These are phyloP conservation scores for Alligator mississippiensis DNA, from an alignment of 2,113 vertebrate species.

Conservation along the genomic window DNA sequence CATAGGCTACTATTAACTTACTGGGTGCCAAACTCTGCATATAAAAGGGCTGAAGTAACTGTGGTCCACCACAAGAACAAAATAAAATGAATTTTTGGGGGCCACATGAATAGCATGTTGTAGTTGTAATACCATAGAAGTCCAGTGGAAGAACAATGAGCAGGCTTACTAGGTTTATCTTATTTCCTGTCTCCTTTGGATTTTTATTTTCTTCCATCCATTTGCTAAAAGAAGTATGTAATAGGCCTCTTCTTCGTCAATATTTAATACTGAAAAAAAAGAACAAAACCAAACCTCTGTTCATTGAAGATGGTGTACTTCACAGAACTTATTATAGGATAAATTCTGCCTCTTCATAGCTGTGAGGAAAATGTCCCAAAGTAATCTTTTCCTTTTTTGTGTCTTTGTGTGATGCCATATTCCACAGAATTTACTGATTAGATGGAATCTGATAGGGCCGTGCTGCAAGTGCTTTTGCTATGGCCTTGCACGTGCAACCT, in stretches of 20 bases:
- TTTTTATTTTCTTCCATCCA: not conserved
- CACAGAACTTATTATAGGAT: rapidly evolving
- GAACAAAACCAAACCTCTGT: not conserved
- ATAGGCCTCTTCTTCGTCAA: not conserved
- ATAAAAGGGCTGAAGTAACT: not conserved
- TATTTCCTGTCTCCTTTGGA: not conserved
- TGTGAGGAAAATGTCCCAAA: not conserved
- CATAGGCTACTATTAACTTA: not conserved
- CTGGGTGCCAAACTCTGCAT: not conserved
- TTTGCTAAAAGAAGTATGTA: not conserved
- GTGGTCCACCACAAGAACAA: no score
- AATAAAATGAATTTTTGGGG: no score
- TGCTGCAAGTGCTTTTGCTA: no score
- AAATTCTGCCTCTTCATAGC: not conserved
- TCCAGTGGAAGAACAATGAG: not conserved
- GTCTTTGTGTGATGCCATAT: not conserved
- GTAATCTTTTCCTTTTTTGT: not conserved
- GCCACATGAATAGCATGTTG: not conserved
- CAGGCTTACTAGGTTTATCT: not conserved
- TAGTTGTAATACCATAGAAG: not conserved
- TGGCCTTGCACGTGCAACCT: no score
- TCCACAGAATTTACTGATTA: no score
- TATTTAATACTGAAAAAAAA: not conserved
- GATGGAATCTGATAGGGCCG: no score
- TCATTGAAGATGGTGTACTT: not conserved